Percentiles rank a stretch among this genome's conserved stretches.
These are phyloP conservation scores for Clistopyga incitator DNA, from an alignment of 2,888 invertebrate genomes.

Conservation along the genomic window DNA sequence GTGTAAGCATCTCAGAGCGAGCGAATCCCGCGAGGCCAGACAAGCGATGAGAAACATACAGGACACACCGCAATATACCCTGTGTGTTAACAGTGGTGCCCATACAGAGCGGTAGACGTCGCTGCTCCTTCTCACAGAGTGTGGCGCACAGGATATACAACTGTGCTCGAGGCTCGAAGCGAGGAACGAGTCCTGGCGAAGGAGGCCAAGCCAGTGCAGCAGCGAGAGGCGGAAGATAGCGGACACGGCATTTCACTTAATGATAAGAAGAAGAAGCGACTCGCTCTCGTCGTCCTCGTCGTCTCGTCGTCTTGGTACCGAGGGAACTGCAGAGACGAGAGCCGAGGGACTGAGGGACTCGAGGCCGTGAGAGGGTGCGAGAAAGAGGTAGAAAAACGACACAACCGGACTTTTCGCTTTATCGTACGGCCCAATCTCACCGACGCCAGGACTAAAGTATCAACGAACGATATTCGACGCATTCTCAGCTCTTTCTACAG, in stretches of 20 bases:
- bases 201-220: conserved; percentile 54
- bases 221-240: conserved; percentile 78
- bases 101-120: conserved; percentile 34
- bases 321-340: conserved; percentile 59
- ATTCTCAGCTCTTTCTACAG: conserved; percentile 44
- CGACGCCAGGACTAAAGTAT: conserved; percentile 76
- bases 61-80: conserved; percentile 57
- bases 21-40: conserved; percentile 48
- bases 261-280: conserved; percentile 81
- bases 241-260: conserved; percentile 85
- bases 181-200: conserved; percentile 74
- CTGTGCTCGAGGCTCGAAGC: conserved; percentile 17
- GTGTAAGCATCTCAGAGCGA: conserved; percentile 11
- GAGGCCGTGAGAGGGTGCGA: conserved; percentile 22
- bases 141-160: background rate
- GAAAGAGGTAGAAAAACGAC: conserved; percentile 50
- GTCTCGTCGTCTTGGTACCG: conserved; percentile 67
- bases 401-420: conserved; percentile 72
- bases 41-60: conserved; percentile 57
- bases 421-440: conserved; percentile 79
- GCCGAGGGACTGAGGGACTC: conserved; percentile 40
- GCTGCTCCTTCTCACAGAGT: conserved; percentile 4
- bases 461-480: conserved; percentile 67
- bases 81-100: conserved; percentile 61
- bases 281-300: conserved; percentile 69